These are phyloP conservation scores for Meles meles DNA, from an alignment of 2,113 vertebrate species.

Conservation along the genomic window DNA sequence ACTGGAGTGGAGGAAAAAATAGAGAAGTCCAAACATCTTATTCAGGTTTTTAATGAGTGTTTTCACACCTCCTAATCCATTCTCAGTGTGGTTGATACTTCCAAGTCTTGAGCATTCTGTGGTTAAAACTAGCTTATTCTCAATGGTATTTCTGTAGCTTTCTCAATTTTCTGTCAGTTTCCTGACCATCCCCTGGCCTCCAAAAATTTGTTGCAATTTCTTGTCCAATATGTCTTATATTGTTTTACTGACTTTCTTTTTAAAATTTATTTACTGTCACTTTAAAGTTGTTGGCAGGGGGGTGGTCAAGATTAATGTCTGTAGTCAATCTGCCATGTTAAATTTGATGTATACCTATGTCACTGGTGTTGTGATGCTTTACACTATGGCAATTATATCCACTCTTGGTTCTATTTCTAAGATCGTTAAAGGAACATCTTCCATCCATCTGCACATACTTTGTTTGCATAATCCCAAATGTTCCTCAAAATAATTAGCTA, in stretches of 20 bases:
- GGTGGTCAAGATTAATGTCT: not conserved
- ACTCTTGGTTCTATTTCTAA: not conserved
- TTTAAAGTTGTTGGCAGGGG: not conserved
- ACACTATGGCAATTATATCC: not conserved
- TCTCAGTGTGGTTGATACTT: not conserved
- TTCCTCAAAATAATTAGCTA: not conserved
- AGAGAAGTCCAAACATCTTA: not conserved
- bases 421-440: not conserved
- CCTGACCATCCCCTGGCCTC: not conserved
- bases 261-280: constrained; percentile 37
- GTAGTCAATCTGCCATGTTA: not conserved
- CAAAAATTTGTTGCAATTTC: constrained; percentile 19
- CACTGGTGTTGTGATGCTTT: not conserved
- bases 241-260: constrained; percentile 28
- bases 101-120: not conserved
- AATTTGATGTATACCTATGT: not conserved
- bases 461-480: not conserved
- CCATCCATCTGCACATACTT: not conserved
- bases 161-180: not conserved
- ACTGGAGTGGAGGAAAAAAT: not conserved
- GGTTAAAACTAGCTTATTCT: not conserved
- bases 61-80: not conserved
- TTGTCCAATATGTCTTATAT: not conserved
- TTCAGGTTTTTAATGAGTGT: not conserved
- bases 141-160: not conserved